Evolutionary conservation across 2,888 invertebrate species (phyloP).

Genomic region (Leucophenga montana): DNA sequence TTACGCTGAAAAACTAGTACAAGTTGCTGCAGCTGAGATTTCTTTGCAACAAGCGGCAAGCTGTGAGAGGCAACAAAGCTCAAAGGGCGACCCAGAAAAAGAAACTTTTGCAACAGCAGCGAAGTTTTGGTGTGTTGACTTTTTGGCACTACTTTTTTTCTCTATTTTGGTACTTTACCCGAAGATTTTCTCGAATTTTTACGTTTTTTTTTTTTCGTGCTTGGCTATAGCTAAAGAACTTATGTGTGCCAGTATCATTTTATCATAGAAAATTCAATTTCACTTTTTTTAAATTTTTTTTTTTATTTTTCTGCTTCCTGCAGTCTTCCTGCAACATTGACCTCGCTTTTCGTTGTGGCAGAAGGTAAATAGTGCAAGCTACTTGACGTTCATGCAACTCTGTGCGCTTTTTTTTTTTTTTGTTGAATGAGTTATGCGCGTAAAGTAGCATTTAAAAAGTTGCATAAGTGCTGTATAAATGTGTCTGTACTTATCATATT

Average conservation of each 20-base stretch:
- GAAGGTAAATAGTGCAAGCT: no score
- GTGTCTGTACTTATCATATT: constrained; percentile 31
- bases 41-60: background rate
- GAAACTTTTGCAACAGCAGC: constrained; percentile 15
- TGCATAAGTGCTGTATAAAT: constrained; percentile 24
- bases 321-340: no score
- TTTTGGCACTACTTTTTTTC: constrained; percentile 22
- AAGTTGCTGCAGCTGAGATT: background rate
- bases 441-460: constrained; percentile 18
- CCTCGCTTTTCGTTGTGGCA: no score
- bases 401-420: no score
- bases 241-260: constrained; percentile 50
- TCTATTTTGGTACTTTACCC: background rate
- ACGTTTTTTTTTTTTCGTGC: background rate
- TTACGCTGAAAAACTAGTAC: background rate
- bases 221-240: constrained; percentile 46
- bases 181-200: background rate
- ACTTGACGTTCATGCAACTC: no score
- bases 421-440: constrained; percentile 1
- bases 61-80: background rate
- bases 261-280: constrained; percentile 58
- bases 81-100: constrained; percentile 15
- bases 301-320: no score
- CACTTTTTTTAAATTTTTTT: constrained; percentile 50
- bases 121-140: constrained; percentile 29